These are phyloP conservation scores for Cydia amplana DNA, from an alignment of 1,140 invertebrate genomes.

Conservation along the genomic window DNA sequence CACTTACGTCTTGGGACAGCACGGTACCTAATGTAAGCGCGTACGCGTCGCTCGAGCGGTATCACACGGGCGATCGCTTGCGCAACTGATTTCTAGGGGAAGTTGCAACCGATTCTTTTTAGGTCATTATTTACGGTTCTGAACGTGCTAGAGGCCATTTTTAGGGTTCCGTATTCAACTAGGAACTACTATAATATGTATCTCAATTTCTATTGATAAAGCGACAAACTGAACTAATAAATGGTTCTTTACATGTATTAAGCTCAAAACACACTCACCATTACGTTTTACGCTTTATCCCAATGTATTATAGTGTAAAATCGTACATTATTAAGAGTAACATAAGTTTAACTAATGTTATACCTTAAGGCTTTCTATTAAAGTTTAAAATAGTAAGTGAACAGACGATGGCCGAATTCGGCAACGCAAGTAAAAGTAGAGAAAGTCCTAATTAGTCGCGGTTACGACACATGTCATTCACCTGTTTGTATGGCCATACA, in stretches of 20 bases:
- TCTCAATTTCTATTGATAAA: no score
- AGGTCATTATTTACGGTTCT: constrained; percentile 1
- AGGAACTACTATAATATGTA: no score
- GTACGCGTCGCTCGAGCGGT: constrained; percentile 37
- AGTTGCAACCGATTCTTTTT: constrained; percentile 36
- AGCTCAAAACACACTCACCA: no score
- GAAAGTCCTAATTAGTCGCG: constrained; percentile 2
- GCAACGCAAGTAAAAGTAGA: constrained; percentile 8
- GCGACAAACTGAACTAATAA: no score
- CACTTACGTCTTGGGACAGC: no score
- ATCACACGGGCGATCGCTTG: constrained; percentile 37
- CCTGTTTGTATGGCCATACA: background rate
- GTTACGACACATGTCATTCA: constrained; percentile 3
- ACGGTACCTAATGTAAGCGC: no score
- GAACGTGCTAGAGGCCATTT: background rate
- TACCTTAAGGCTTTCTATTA: background rate
- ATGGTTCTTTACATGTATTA: no score
- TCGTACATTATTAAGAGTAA: no score
- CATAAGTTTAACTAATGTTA: background rate
- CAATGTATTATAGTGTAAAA: no score
- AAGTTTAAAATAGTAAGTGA: background rate
- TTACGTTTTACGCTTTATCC: no score
- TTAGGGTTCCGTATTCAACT: no score
- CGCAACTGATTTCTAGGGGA: constrained; percentile 41
- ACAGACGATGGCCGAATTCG: background rate